phyloP scores from a whole-genome alignment of 2,888 invertebrate species.

The Leucophora obtusa region DNA sequence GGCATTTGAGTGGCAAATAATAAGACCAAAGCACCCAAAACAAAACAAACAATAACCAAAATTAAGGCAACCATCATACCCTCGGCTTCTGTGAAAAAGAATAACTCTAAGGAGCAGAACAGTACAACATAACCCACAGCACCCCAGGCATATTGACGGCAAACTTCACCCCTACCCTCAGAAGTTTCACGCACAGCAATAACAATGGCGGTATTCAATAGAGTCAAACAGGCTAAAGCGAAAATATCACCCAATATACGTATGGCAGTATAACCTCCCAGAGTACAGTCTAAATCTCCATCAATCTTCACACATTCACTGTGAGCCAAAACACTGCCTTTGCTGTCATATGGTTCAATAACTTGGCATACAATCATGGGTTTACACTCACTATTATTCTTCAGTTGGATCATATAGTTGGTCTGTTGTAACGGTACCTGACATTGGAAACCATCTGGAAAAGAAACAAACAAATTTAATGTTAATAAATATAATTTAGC shows the following conservation, averaged over 20 bases:
- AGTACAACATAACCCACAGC: constrained; percentile 86
- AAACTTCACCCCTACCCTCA: constrained; percentile 88
- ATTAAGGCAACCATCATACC: constrained; percentile 69
- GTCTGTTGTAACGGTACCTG: constrained; percentile 81
- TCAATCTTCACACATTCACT: constrained; percentile 82
- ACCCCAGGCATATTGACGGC: constrained; percentile 87
- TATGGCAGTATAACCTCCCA: constrained; percentile 85
- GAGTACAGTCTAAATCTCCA: constrained; percentile 84
- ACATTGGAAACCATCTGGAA: constrained; percentile 81
- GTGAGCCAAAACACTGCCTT: constrained; percentile 83
- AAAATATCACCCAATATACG: constrained; percentile 87
- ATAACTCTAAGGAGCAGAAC: constrained; percentile 80
- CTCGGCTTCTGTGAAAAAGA: constrained; percentile 73
- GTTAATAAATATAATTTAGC: background rate
- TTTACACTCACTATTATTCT: constrained; percentile 79
- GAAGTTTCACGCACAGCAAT: constrained; percentile 90
- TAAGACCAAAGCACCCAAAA: constrained; percentile 83
- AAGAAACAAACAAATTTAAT: background rate
- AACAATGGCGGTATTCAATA: constrained; percentile 87
- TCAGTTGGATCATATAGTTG: constrained; percentile 74
- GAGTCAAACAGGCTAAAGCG: constrained; percentile 84
- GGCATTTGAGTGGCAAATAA: constrained; percentile 82
- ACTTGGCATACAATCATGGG: constrained; percentile 86
- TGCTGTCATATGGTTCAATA: constrained; percentile 84
- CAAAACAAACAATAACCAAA: constrained; percentile 80